A percentile compares a stretch with the other conserved stretches of the same genome.
These are phyloP conservation scores for Artemia sinica DNA, from an alignment of 2,888 invertebrate genomes.

Conservation along the genomic window DNA sequence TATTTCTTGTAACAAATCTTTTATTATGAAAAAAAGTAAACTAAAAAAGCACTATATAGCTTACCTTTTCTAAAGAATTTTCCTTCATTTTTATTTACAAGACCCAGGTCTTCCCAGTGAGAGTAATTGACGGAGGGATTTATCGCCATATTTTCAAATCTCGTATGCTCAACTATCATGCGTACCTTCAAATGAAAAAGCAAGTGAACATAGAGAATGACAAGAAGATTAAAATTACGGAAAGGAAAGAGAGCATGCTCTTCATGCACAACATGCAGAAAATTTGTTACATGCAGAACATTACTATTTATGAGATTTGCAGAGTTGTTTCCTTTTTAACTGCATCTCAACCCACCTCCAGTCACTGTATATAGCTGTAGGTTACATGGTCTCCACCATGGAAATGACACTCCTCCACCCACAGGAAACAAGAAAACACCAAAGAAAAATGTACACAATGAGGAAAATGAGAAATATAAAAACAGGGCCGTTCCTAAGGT, in stretches of 20 bases:
- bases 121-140: constrained; percentile 34
- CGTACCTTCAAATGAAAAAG: constrained; percentile 21
- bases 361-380: too few relatives aligned
- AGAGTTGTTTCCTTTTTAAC: too few relatives aligned
- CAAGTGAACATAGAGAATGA: not conserved
- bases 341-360: too few relatives aligned
- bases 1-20: too few relatives aligned
- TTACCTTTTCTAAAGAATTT: constrained; percentile 34
- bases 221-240: not conserved
- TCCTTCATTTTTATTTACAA: constrained; percentile 30
- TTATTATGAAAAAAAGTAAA: too few relatives aligned
- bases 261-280: not conserved
- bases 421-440: not conserved
- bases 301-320: not conserved
- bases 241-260: not conserved
- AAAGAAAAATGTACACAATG: not conserved
- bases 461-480: not conserved
- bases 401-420: not conserved
- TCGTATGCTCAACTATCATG: constrained; percentile 32
- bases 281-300: not conserved
- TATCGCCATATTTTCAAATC: constrained; percentile 34
- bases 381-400: too few relatives aligned
- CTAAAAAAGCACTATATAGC: not conserved
- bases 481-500: too few relatives aligned
- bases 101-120: constrained; percentile 33